A percentile compares a stretch with the other conserved stretches of the same genome.
phyloP scores from a whole-genome alignment of 2,888 invertebrate genomes.

The Unio pictorum region DNA sequence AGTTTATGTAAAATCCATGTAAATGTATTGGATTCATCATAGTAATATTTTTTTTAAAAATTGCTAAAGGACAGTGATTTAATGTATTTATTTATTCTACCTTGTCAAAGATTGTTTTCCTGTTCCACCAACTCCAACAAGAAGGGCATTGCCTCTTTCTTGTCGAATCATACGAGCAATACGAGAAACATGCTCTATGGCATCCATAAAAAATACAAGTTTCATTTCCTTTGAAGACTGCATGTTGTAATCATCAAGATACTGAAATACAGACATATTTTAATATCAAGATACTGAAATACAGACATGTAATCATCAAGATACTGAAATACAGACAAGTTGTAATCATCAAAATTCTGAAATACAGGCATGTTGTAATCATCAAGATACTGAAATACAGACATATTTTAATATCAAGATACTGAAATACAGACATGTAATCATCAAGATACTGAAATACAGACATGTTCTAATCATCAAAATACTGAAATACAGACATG shows the following conservation, averaged over 20 bases:
- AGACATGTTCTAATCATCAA: no score
- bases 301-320: not conserved
- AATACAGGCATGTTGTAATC: not conserved
- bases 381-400: not conserved
- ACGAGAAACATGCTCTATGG: constrained; percentile 71
- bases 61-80: no score
- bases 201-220: constrained; percentile 85
- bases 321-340: no score
- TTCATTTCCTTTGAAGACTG: constrained; percentile 85
- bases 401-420: no score
- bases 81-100: constrained; percentile 34
- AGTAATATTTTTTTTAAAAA: no score
- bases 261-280: constrained; percentile 73
- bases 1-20: no score
- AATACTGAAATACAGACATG: no score
- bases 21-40: no score
- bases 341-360: not conserved
- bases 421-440: no score
- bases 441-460: no score
- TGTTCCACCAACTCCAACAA: constrained; percentile 72
- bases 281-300: not conserved
- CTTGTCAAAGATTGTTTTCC: constrained; percentile 72
- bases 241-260: constrained; percentile 87
- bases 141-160: constrained; percentile 71
- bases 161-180: constrained; percentile 72